Percentiles rank a stretch among this genome's conserved stretches.
Evolutionary conservation across 1,140 invertebrate genomes (phyloP).

Genomic region (Philotrypesis tridentata): DNA sequence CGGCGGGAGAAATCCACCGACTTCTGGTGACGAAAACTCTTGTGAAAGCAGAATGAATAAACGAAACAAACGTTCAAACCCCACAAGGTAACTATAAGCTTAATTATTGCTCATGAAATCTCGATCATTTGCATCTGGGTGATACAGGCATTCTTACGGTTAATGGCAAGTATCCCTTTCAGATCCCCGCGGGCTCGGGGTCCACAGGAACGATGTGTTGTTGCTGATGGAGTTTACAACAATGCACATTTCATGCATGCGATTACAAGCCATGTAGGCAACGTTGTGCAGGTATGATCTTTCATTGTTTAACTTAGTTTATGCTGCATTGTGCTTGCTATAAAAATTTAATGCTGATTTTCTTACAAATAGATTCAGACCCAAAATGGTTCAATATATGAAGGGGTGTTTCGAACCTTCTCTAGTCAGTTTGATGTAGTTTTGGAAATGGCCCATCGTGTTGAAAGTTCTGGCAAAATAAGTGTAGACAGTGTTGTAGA

Average conservation of each 20-base stretch:
- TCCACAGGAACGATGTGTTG: slow-evolving; percentile 74
- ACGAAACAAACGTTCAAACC: slow-evolving; percentile 72
- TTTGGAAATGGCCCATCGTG: slow-evolving; percentile 87
- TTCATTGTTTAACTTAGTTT: background rate
- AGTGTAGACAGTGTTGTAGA: slow-evolving; percentile 83
- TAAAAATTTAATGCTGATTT: slow-evolving; percentile 32
- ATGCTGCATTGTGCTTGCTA: background rate
- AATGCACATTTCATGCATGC: slow-evolving; percentile 92
- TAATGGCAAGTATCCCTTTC: slow-evolving; percentile 48
- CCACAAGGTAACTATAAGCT: slow-evolving; percentile 53
- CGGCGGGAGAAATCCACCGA: slow-evolving; percentile 71
- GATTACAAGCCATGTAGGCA: slow-evolving; percentile 87
- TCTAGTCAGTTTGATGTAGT: slow-evolving; percentile 89
- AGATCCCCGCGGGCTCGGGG: slow-evolving; percentile 78
- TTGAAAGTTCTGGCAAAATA: slow-evolving; percentile 81
- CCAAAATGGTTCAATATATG: slow-evolving; percentile 85
- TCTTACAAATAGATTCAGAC: slow-evolving; percentile 79
- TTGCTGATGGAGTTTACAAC: slow-evolving; percentile 88
- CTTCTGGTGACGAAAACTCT: slow-evolving; percentile 65
- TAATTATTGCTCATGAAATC: background rate
- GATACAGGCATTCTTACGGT: background rate
- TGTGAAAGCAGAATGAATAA: slow-evolving; percentile 74
- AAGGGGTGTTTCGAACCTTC: slow-evolving; percentile 91
- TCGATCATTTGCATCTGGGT: background rate
- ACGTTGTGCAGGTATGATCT: slow-evolving; percentile 79